Evolutionary conservation across 2,888 invertebrate species (phyloP).

Genomic region (Patella depressa): DNA sequence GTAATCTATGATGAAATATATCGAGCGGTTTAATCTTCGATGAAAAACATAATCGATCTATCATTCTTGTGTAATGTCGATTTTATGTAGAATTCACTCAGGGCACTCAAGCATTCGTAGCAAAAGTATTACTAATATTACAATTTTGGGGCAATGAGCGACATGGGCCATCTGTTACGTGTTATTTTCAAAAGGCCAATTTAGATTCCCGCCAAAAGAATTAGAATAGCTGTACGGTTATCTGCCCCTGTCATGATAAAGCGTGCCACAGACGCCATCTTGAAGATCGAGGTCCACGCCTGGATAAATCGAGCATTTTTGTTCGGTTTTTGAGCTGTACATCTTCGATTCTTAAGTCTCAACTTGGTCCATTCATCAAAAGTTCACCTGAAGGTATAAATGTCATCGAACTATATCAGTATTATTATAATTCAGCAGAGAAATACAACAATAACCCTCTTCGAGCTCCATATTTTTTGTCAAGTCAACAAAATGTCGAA

Average conservation of each 20-base stretch:
- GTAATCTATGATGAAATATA: no score
- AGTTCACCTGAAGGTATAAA: constrained; percentile 5
- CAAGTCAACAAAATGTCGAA: no score
- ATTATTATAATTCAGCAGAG: background rate
- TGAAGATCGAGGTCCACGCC: constrained; percentile 9
- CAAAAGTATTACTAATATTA: no score
- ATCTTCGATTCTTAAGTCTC: constrained; percentile 13
- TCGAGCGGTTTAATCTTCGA: no score
- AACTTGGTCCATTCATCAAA: background rate
- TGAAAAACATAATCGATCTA: no score
- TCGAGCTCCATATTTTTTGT: no score
- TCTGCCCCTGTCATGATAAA: constrained; percentile 5
- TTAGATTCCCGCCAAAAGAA: background rate
- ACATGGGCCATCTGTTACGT: no score
- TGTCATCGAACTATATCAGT: background rate
- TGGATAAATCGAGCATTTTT: constrained; percentile 13
- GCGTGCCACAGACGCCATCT: constrained; percentile 10
- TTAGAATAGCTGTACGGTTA: background rate
- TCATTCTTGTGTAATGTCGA: no score
- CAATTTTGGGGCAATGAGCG: no score
- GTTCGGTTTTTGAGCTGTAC: constrained; percentile 10
- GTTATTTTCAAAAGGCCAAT: no score
- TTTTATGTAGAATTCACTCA: no score
- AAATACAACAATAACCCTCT: background rate
- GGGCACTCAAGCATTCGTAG: no score